Conservation (phyloP, 2,888 invertebrate genomes). For the Myopa testacea region DNA sequence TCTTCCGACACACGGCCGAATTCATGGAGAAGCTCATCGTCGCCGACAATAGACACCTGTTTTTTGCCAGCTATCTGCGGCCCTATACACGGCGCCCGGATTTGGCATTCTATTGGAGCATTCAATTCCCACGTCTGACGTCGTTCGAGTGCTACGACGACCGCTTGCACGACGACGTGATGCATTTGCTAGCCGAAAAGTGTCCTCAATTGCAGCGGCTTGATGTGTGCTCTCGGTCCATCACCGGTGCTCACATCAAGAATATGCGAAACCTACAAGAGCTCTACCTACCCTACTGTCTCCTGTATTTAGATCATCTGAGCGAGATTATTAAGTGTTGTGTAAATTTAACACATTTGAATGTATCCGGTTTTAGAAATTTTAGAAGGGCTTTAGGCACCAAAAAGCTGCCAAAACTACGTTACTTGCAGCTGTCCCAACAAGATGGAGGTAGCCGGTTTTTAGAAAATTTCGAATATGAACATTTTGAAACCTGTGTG, state of each 20-base stretch:
- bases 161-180: conserved; percentile 36
- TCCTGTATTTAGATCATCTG: not conserved
- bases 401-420: not conserved
- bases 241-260: conserved; percentile 39
- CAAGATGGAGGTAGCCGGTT: conserved; percentile 12
- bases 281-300: conserved; percentile 22
- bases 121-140: conserved; percentile 41
- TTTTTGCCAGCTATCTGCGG: conserved; percentile 40
- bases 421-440: not conserved
- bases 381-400: not conserved
- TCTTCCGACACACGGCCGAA: conserved; percentile 42
- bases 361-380: not conserved
- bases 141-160: conserved; percentile 34
- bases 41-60: conserved; percentile 21
- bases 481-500: too few relatives aligned
- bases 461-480: not conserved
- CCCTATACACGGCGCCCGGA: conserved; percentile 41
- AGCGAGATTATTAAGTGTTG: conserved; percentile 5
- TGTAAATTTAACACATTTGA: conserved; percentile 27
- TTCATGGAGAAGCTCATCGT: conserved; percentile 42
- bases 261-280: conserved; percentile 35
- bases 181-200: conserved; percentile 40
- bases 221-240: conserved; percentile 21
- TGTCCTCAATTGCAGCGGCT: conserved; percentile 44
- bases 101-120: conserved; percentile 42